Percentiles rank a stretch among this genome's conserved stretches.
These are phyloP conservation scores for Hofmannophila pseudospretella DNA, from an alignment of 2,888 invertebrate genomes.

Conservation along the genomic window DNA sequence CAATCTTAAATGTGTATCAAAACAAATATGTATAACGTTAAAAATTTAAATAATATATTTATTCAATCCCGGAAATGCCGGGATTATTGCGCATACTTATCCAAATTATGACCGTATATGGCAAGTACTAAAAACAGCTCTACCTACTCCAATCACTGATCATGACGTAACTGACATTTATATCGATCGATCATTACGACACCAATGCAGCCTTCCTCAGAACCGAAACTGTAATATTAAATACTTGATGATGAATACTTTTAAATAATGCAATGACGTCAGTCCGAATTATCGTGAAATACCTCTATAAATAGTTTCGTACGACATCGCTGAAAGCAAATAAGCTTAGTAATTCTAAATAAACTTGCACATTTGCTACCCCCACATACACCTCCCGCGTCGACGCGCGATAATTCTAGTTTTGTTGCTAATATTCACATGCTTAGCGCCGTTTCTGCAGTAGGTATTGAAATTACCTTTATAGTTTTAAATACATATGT, in stretches of 20 bases:
- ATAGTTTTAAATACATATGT: neutral
- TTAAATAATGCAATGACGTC: slow-evolving; percentile 21
- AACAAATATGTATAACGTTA: too few species aligned
- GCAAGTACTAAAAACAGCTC: too few species aligned
- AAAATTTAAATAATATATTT: too few species aligned
- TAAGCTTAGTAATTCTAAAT: too few species aligned
- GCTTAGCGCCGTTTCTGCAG: neutral
- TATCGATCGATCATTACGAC: slow-evolving; percentile 21
- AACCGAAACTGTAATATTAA: slow-evolving; percentile 18
- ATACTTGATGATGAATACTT: slow-evolving; percentile 29
- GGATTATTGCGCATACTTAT: too few species aligned
- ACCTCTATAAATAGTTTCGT: too few species aligned
- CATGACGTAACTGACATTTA: slow-evolving; percentile 33
- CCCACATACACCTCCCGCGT: slow-evolving; percentile 2
- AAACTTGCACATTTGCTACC: slow-evolving; percentile 1
- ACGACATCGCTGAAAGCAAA: too few species aligned
- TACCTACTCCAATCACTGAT: too few species aligned
- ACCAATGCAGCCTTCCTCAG: slow-evolving; percentile 26
- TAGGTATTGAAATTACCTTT: too few species aligned
- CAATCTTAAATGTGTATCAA: too few species aligned
- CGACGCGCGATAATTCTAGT: neutral
- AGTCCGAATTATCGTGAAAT: neutral
- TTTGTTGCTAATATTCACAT: neutral
- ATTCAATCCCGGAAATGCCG: too few species aligned
- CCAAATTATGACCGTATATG: too few species aligned